A percentile compares a stretch with the other conserved stretches of the same genome.
These are phyloP conservation scores for Drosophila maculinotata DNA, from an alignment of 2,888 invertebrate genomes.

Conservation along the genomic window DNA sequence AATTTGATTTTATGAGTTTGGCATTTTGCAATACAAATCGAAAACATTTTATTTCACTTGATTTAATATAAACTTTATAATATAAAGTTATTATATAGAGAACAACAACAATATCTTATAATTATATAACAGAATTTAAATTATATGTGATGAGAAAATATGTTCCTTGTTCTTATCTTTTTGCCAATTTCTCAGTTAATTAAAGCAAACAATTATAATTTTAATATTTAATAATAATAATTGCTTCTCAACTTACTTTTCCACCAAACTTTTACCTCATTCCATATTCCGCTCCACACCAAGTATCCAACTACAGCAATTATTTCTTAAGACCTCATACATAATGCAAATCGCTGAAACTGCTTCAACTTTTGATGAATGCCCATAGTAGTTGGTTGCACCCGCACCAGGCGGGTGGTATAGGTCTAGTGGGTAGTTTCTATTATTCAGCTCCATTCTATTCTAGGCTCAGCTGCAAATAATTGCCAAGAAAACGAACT, in stretches of 20 bases:
- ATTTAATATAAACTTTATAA: no score
- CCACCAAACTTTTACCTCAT: constrained; percentile 4
- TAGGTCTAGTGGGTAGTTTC: constrained; percentile 19
- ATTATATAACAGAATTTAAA: no score
- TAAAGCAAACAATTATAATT: neutral
- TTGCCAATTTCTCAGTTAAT: neutral
- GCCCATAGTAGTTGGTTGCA: constrained; percentile 20
- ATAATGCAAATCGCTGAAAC: constrained; percentile 27
- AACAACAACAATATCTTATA: no score
- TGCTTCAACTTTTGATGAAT: constrained; percentile 37
- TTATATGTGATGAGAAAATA: no score
- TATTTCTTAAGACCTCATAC: constrained; percentile 27
- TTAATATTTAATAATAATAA: neutral
- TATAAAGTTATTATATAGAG: no score
- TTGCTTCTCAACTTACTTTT: neutral
- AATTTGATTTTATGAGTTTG: neutral
- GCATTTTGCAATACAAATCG: no score
- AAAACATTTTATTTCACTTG: no score
- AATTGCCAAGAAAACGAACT: constrained; percentile 42
- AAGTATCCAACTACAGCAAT: constrained; percentile 19
- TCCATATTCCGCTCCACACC: neutral
- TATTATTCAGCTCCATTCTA: constrained; percentile 23
- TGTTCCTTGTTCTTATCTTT: neutral
- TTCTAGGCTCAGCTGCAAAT: constrained; percentile 37
- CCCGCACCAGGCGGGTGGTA: neutral